These are phyloP conservation scores for Napeogenes sylphis DNA, from an alignment of 2,888 invertebrate species.

Conservation along the genomic window DNA sequence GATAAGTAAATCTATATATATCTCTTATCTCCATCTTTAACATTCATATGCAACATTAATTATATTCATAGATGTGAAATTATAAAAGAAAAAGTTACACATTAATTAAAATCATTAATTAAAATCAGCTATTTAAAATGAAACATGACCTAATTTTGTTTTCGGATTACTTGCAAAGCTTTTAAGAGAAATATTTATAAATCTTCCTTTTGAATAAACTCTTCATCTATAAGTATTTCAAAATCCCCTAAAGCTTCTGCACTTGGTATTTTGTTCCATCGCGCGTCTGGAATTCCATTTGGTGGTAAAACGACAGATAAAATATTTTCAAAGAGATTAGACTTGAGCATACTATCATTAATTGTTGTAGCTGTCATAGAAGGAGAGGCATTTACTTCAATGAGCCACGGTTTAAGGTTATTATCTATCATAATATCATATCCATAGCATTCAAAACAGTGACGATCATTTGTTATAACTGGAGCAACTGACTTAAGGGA, in stretches of 20 bases:
- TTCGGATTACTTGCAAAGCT: no score
- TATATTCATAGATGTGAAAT: no score
- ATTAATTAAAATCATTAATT: no score
- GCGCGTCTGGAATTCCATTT: constrained; percentile 91
- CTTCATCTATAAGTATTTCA: constrained; percentile 88
- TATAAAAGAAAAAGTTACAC: no score
- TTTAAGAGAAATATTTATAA: no score
- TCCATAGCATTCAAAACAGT: constrained; percentile 96
- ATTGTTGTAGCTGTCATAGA: constrained; percentile 94
- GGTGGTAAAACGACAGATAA: constrained; percentile 93
- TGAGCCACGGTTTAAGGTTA: constrained; percentile 94
- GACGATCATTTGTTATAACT: constrained; percentile 94
- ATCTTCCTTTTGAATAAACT: no score
- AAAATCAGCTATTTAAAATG: no score
- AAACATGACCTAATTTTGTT: no score
- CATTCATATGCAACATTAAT: no score
- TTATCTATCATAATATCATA: constrained; percentile 98
- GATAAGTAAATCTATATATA: no score
- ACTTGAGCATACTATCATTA: constrained; percentile 94
- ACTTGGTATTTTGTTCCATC: constrained; percentile 90
- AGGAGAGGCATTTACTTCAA: constrained; percentile 97
- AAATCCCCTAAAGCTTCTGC: constrained; percentile 89
- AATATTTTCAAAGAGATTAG: constrained; percentile 95
- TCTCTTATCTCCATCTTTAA: no score
- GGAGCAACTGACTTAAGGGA: constrained; percentile 95